Percentiles rank a stretch among this genome's conserved stretches.
phyloP scores from a whole-genome alignment of 2,113 vertebrate species.

The Nerophis lumbriciformis region DNA sequence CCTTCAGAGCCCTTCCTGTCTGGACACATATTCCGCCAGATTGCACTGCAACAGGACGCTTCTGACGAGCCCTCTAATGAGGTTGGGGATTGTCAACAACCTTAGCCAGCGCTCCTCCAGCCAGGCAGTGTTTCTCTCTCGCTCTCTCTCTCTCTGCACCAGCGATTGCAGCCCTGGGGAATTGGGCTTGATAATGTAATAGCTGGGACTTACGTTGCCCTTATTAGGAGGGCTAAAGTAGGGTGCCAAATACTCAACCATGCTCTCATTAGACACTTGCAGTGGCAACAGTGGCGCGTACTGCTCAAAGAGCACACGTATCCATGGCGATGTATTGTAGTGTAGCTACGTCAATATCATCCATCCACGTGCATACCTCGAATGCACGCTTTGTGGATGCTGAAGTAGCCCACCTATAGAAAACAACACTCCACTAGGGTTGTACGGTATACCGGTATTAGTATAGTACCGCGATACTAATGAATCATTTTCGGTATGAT shows the following conservation, averaged over 20 bases:
- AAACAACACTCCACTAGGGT: too few relatives aligned
- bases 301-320: conserved; percentile 19
- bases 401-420: too few relatives aligned
- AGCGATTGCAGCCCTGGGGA: conserved; percentile 41
- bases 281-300: conserved; percentile 9
- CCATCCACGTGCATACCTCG: too few relatives aligned
- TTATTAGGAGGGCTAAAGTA: conserved; percentile 52
- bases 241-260: conserved; percentile 30
- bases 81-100: conserved; percentile 73
- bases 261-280: conserved; percentile 49
- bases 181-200: conserved; percentile 47
- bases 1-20: conserved; percentile 51
- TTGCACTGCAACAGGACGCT: conserved; percentile 55
- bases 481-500: too few relatives aligned
- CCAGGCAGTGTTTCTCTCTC: conserved; percentile 24
- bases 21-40: conserved; percentile 68
- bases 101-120: conserved; percentile 36
- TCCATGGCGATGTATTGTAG: conserved; percentile 2
- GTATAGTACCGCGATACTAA: too few relatives aligned
- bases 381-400: too few relatives aligned
- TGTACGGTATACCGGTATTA: too few relatives aligned
- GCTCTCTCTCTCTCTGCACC: conserved; percentile 20
- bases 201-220: conserved; percentile 47
- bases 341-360: too few relatives aligned
- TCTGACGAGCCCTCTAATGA: conserved; percentile 72